These are phyloP conservation scores for Lottia gigantea DNA, from an alignment of 2,888 invertebrate species.

Conservation along the genomic window DNA sequence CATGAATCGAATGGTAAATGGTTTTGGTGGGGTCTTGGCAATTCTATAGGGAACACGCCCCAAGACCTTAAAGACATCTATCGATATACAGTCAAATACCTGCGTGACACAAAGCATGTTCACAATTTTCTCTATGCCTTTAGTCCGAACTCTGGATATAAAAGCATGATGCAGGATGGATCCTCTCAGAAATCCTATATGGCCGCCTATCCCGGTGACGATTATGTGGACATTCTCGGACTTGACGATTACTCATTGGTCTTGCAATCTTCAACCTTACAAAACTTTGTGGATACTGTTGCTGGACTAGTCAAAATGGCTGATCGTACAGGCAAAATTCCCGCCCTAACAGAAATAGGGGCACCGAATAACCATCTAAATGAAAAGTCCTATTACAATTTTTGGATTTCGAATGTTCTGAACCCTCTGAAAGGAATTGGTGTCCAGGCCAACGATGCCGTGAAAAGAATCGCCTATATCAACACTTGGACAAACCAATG, in stretches of 20 bases:
- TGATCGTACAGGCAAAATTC: constrained; percentile 25
- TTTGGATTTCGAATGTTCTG: constrained; percentile 30
- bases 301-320: constrained; percentile 25
- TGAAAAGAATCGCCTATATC: constrained; percentile 23
- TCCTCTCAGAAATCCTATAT: constrained; percentile 25
- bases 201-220: constrained; percentile 32
- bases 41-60: constrained; percentile 21
- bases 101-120: constrained; percentile 27
- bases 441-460: background rate
- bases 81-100: constrained; percentile 26
- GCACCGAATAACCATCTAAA: background rate
- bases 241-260: constrained; percentile 27
- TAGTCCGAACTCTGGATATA: constrained; percentile 22
- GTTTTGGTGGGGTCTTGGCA: constrained; percentile 37
- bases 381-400: constrained; percentile 21
- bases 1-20: constrained; percentile 38
- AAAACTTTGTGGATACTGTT: constrained; percentile 13
- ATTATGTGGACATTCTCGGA: constrained; percentile 32
- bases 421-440: constrained; percentile 23
- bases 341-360: constrained; percentile 34
- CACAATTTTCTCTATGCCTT: constrained; percentile 34
- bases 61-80: constrained; percentile 29
- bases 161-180: background rate
- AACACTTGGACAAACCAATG: constrained; percentile 32
- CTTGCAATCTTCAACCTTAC: background rate